A percentile compares a stretch with the other conserved stretches of the same genome.
phyloP scores from a whole-genome alignment of 2,113 vertebrate species.

The Heloderma charlesbogerti region DNA sequence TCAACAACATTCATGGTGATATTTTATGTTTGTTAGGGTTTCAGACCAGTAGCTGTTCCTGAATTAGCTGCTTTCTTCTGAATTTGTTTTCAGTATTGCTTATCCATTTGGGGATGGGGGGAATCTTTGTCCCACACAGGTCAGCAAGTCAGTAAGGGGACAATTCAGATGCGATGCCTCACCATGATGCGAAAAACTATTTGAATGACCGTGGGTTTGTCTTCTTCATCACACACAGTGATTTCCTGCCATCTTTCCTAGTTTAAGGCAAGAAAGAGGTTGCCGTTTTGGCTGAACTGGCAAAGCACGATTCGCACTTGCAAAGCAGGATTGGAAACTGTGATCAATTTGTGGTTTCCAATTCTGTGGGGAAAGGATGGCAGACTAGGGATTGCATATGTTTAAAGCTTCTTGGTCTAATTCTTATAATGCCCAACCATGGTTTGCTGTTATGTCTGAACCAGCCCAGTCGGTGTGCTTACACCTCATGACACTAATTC shows the following conservation, averaged over 20 bases:
- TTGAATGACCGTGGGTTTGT: no score
- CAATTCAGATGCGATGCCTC: not conserved
- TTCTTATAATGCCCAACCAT: no score
- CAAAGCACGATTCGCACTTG: not conserved
- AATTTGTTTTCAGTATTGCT: not conserved
- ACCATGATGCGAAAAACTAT: no score
- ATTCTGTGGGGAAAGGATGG: not conserved
- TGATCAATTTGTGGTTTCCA: not conserved
- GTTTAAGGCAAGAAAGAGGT: not conserved
- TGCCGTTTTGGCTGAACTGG: not conserved
- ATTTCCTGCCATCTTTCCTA: not conserved
- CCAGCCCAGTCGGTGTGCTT: no score
- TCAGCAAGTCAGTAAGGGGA: not conserved
- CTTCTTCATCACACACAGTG: not conserved
- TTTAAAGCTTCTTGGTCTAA: not conserved
- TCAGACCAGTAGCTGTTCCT: not conserved
- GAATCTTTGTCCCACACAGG: not conserved
- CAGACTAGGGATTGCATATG: not conserved
- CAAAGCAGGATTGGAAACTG: not conserved
- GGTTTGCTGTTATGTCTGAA: no score
- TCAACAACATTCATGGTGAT: no score
- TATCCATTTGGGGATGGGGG: not conserved
- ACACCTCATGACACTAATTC: no score
- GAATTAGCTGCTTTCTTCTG: not conserved
- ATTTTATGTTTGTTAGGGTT: not conserved